A percentile compares a stretch with the other conserved stretches of the same genome.
These are phyloP conservation scores for Gambusia affinis DNA, from an alignment of 2,113 vertebrate genomes.

Conservation along the genomic window DNA sequence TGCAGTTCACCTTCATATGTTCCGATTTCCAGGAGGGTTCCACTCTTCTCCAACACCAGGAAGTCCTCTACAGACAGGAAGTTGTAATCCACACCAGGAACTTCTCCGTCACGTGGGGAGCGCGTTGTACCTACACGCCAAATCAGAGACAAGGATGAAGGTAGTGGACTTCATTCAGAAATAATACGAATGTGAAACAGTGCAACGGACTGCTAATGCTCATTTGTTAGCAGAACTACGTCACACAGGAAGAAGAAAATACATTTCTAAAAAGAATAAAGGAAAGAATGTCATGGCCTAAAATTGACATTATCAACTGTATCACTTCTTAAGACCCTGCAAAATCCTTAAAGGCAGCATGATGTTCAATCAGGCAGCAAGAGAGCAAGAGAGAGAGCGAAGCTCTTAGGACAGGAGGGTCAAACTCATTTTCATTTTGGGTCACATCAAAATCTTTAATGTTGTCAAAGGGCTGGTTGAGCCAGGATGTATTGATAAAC, in stretches of 20 bases:
- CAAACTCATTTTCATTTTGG: too few species aligned
- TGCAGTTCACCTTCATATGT: constrained; percentile 92
- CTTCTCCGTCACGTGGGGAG: constrained; percentile 92
- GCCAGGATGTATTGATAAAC: too few species aligned
- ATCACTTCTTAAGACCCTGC: neutral
- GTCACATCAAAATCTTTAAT: too few species aligned
- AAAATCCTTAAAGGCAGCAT: neutral
- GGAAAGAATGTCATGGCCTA: neutral
- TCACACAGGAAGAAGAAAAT: neutral
- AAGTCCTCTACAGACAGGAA: constrained; percentile 96
- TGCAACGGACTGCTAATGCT: neutral
- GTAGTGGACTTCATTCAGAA: constrained; percentile 4
- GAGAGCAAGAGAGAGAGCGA: neutral
- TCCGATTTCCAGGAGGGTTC: constrained; percentile 95
- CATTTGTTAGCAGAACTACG: neutral
- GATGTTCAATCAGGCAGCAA: neutral
- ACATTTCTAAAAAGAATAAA: neutral
- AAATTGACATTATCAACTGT: neutral
- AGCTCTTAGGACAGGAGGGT: too few species aligned
- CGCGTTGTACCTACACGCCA: constrained; percentile 91
- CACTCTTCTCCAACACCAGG: constrained; percentile 91
- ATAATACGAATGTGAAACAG: neutral
- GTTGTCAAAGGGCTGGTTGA: too few species aligned
- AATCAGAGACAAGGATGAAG: constrained; percentile 28
- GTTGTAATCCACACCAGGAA: constrained; percentile 95